phyloP scores from a whole-genome alignment of 2,797 vertebrate genomes.

The Odontamblyopus rebecca region DNA sequence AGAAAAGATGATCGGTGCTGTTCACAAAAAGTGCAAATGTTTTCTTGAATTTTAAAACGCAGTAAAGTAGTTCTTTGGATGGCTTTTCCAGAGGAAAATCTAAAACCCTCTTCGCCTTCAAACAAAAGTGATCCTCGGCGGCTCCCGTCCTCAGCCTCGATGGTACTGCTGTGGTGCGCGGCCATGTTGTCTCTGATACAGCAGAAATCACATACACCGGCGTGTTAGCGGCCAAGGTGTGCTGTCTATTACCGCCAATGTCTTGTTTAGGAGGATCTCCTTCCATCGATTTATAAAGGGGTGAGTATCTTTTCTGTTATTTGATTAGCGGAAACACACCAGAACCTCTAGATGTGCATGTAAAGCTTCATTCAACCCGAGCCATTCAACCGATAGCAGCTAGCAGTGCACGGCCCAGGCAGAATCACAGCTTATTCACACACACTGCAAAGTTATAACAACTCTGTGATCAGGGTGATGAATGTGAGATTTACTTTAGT shows the following conservation, averaged over 20 bases:
- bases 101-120: too few species aligned
- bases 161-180: constrained; percentile 37
- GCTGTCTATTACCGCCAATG: constrained; percentile 10
- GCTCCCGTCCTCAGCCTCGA: constrained; percentile 27
- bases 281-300: constrained; percentile 37
- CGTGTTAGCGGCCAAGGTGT: constrained; percentile 34
- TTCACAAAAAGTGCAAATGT: too few species aligned
- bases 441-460: background rate
- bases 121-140: constrained; percentile 25
- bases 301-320: constrained; percentile 41
- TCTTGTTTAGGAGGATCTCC: constrained; percentile 24
- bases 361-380: constrained; percentile 4
- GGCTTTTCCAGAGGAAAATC: too few species aligned
- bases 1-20: too few species aligned
- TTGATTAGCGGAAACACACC: background rate
- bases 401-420: background rate
- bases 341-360: background rate
- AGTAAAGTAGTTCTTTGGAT: too few species aligned
- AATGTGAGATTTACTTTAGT: too few species aligned
- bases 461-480: background rate
- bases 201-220: constrained; percentile 63
- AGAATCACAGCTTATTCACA: background rate
- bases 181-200: constrained; percentile 92
- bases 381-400: constrained; percentile 26
- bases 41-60: too few species aligned